A percentile compares a stretch with the other conserved stretches of the same genome.
Evolutionary conservation across 2,888 invertebrate species (phyloP).

Genomic region (Cyrtodaria siliqua): DNA sequence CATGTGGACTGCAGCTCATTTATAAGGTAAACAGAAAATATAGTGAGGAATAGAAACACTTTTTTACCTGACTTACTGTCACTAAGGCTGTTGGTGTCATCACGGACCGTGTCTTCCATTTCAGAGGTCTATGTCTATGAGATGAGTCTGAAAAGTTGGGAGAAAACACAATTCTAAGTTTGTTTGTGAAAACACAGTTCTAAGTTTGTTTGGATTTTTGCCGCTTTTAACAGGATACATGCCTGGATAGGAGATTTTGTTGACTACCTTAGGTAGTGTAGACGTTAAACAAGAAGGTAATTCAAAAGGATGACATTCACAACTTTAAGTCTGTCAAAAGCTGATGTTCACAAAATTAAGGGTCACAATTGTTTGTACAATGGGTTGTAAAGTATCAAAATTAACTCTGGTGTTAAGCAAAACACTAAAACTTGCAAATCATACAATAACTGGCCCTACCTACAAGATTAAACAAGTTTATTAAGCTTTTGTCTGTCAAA

Average conservation of each 20-base stretch:
- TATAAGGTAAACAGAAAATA: too few relatives aligned
- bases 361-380: constrained; percentile 13
- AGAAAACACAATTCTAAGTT: constrained; percentile 9
- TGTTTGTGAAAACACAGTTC: too few relatives aligned
- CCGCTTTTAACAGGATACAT: neutral
- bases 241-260: neutral
- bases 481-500: too few relatives aligned
- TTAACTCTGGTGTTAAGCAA: too few relatives aligned
- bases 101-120: constrained; percentile 8
- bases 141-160: constrained; percentile 8
- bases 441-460: too few relatives aligned
- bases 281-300: constrained; percentile 1
- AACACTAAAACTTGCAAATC: too few relatives aligned
- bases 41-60: too few relatives aligned
- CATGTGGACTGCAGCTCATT: too few relatives aligned
- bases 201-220: constrained; percentile 1
- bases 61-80: too few relatives aligned
- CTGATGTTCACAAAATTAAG: constrained; percentile 18
- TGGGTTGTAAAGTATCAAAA: too few relatives aligned
- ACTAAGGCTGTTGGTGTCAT: constrained; percentile 11
- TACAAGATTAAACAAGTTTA: too few relatives aligned
- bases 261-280: neutral
- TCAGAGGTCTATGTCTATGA: constrained; percentile 6
- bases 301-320: constrained; percentile 8
- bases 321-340: constrained; percentile 24